Evolutionary conservation across 1,140 invertebrate species (phyloP), one percentile per base, ranked within the genome.

Genomic region (Dendroctonus ponderosae): DNA sequence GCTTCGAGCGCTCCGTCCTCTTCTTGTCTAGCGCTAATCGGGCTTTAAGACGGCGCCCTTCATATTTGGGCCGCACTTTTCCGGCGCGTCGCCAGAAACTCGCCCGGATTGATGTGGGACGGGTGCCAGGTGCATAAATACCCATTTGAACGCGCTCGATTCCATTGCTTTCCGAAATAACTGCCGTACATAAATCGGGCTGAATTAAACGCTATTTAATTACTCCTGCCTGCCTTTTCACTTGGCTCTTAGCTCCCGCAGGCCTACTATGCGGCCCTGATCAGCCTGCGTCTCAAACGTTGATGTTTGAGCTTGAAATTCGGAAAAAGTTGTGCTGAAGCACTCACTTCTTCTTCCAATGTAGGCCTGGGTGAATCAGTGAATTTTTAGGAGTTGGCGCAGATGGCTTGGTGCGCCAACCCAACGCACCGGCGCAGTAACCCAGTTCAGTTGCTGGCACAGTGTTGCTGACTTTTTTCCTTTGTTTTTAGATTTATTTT

Each of bases 101-200:
- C 3, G 26, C 1, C 26, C 26, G 26, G 26, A 26, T 26, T 26
- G 42, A 12, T 11, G 38, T 7, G 38, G n/a, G n/a, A 6, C 8
- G 37, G 49, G 65, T 15, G 68, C 68, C 70, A 71, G 70, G 72
- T 73, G 71, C 70, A 73, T 73, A 73, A 73, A 73, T 66, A 72
- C 26, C 49, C 54, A 57, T 64, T 69, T 65, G 61, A 65, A 64
- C 52, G 53, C 44, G 42, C 53, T 58, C 62, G 51, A 43, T 71
- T 66, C 68, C 67, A 69, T 70, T 44, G 68, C 56, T 65, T 66
- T 70, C 67, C 52, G 59, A 63, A 67, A 67, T 57, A 70, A 68
- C 57, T 59, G 70, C 65, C 61, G 72, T 67, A 67, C 70, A 73
- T 75, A 76, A 76, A 74, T 76, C 75, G 72, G 74, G 72, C 72